Evolutionary conservation across 2,888 invertebrate genomes (phyloP), one percentile per base, ranked within the genome.

Genomic region (Drosophila testacea): DNA sequence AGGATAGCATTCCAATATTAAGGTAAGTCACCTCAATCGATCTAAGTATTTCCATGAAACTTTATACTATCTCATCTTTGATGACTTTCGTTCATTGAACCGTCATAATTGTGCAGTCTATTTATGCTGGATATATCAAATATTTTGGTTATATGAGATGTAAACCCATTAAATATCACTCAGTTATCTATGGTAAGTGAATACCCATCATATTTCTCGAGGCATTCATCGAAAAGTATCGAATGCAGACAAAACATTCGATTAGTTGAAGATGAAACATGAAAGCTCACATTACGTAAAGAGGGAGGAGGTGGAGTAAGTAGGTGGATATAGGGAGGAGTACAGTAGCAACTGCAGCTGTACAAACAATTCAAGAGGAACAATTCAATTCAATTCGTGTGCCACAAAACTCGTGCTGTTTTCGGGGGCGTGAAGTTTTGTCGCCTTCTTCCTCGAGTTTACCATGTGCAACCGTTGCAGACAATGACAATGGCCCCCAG

Each of bases 321-420:
- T 5, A n/a, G 44, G 3, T 9, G 57, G 22, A 4, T 10, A 16
- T 13, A 9, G 22, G 16, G 44, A 46, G 34, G 6, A 51, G 32
- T 36, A 59, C 71, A 77, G 70, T 69, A 77, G 80, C 76, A 67
- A 60, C 64, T 63, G 79, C 81, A 80, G 80, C 80, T 80, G 80
- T 76, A 78, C 76, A 80, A 80, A 80, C 69, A 80, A 36, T 62
- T 68, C 48, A 68, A 65, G 62, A 56, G 46, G 62, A 76, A 80
- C 73, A 80, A 76, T 77, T 76, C 78, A 80, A 79, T 79, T 79
- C 69, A 69, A 73, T 76, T 76, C 63, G 50, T 55, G 59, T 48
- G 32, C 28, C 11, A 13, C 38, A 62, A 39, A 39, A 39, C 71
- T 71, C 77, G 76, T 77, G 76, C 73, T 47, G 22, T 34, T 36